phyloP scores from a whole-genome alignment of 1,140 invertebrate genomes.

The Idris sp. region DNA sequence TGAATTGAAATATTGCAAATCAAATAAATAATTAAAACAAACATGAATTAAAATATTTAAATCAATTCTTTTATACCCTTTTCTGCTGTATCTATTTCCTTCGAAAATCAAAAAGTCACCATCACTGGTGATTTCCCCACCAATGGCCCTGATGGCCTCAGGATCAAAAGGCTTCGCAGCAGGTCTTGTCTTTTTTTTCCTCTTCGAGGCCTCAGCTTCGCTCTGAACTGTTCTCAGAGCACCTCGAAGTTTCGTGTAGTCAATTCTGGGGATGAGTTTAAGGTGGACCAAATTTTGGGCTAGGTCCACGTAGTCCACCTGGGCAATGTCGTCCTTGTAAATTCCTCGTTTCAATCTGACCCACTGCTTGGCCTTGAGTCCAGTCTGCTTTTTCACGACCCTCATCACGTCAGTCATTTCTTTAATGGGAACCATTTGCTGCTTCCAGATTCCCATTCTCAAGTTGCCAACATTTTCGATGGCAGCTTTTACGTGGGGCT shows the following conservation, averaged over 20 bases:
- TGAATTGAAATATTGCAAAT: background rate
- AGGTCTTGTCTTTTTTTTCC: constrained; percentile 93
- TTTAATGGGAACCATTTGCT: constrained; percentile 98
- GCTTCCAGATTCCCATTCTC: constrained; percentile 92
- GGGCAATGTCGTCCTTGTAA: constrained; percentile 98
- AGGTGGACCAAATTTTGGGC: constrained; percentile 97
- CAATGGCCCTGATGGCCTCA: constrained; percentile 94
- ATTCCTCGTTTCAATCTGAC: constrained; percentile 94
- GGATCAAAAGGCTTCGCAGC: constrained; percentile 95
- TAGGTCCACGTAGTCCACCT: constrained; percentile 93
- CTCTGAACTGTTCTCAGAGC: constrained; percentile 86
- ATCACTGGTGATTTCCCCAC: constrained; percentile 96
- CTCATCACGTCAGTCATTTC: constrained; percentile 99
- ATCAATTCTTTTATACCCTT: constrained; percentile 78
- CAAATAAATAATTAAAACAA: too few relatives aligned
- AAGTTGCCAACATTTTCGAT: constrained; percentile 96
- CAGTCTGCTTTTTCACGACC: constrained; percentile 95
- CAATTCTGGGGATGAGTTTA: constrained; percentile 96
- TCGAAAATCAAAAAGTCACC: constrained; percentile 98
- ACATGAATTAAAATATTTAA: too few relatives aligned
- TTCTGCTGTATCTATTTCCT: constrained; percentile 94
- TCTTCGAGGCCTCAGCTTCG: constrained; percentile 88
- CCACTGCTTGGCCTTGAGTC: constrained; percentile 95
- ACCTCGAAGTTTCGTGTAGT: constrained; percentile 94
- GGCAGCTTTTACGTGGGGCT: constrained; percentile 96